Base-by-base conservation (phyloP, 2,888 invertebrate species). In the Sericinus montela region DNA sequence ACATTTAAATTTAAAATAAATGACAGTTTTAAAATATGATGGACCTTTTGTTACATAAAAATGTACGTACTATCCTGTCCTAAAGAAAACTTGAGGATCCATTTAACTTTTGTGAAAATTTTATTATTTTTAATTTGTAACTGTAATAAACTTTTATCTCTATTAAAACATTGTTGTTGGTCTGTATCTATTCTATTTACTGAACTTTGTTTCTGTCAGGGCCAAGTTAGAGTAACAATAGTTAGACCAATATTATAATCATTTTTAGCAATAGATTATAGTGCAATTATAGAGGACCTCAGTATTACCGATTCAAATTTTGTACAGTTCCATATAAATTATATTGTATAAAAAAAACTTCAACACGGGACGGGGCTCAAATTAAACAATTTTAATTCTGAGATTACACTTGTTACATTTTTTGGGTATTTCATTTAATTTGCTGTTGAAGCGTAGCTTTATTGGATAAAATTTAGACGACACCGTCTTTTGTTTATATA, bases 401-500 rank as follows among this genome's bases (percentile, higher is more conserved):
- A 23, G 32, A 32, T 6, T 11, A 25, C 4, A 28, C n/a, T 16
- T 58, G 58, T 56, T 60, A 49, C 40, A 38, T 47, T 39, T 36
- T 48, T 49, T 49, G 53, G 30, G 30, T 28, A 25, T 30, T 38
- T 32, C 39, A n/a, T 37, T 32, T 23, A 16, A 38, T 25, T 39
- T 42, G 7, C 19, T 29, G n/a, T 35, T 14, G 19, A 37, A 35
- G 35, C 11, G 7, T 42, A 42, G 42, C 39, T 28, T 38, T 34
- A 15, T 30, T 25, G 15, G 29, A 35, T 25, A 35, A 37, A 23
- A 37, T 40, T 46, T 53, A 54, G 55, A 54, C 53, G 11, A 11
- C 8, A 14, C 10, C n/a, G 60, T 64, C 56, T 65, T 58, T 61
- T 62, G 61, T 67, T 67, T 40, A 61, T 59, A 60, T 58, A 62